phyloP scores from a whole-genome alignment of 2,888 invertebrate species.

The Meta bourneti region DNA sequence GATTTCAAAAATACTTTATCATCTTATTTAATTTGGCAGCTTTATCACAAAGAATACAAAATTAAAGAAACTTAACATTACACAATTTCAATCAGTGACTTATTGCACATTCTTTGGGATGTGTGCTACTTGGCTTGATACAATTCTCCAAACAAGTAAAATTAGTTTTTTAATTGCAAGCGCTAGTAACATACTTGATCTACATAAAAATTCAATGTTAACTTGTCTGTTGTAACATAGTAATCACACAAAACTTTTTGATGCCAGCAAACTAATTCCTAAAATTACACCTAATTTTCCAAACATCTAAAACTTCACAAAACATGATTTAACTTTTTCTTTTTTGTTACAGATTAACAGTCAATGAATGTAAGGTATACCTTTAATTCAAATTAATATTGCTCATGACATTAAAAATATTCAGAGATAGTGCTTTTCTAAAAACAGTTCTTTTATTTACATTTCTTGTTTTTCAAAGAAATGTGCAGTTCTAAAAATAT shows the following conservation, averaged over 20 bases:
- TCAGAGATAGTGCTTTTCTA: slow-evolving; percentile 49
- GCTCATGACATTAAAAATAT: slow-evolving; percentile 46
- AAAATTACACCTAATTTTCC: slow-evolving; percentile 46
- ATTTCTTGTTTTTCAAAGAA: slow-evolving; percentile 49
- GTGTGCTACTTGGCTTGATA: too few species aligned
- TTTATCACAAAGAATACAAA: too few species aligned
- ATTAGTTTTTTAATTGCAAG: too few species aligned
- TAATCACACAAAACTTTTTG: background rate
- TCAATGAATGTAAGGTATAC: slow-evolving; percentile 26
- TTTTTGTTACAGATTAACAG: background rate
- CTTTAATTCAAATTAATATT: slow-evolving; percentile 35
- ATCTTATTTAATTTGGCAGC: too few species aligned
- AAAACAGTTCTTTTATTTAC: slow-evolving; percentile 53
- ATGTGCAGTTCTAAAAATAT: slow-evolving; percentile 50
- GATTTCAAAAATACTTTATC: too few species aligned
- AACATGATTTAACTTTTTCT: slow-evolving; percentile 1
- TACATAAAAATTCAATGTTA: background rate
- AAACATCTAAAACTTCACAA: slow-evolving; percentile 43
- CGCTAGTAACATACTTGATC: too few species aligned
- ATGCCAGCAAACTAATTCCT: slow-evolving; percentile 17
- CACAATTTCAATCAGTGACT: too few species aligned
- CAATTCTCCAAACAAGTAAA: too few species aligned
- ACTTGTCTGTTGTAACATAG: background rate
- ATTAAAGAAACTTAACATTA: too few species aligned
- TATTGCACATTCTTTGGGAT: too few species aligned